Evolutionary conservation across 2,797 vertebrate genomes (phyloP).

Genomic region (Myotis myotis): DNA sequence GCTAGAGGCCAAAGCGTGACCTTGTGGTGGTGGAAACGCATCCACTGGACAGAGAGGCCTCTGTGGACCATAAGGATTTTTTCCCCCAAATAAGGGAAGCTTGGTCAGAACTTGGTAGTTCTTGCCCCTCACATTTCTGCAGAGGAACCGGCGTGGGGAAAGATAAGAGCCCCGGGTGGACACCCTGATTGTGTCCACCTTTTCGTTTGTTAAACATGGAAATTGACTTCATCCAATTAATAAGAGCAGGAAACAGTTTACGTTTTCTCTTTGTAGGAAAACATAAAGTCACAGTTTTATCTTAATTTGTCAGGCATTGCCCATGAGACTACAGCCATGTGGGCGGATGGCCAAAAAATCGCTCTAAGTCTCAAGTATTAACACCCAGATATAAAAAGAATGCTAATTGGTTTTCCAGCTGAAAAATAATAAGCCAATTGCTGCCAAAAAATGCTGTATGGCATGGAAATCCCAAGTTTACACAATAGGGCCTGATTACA

Average conservation of each 20-base stretch:
- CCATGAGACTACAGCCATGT: conserved; percentile 83
- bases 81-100: background rate
- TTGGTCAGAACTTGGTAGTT: background rate
- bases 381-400: conserved; percentile 85
- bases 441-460: conserved; percentile 83
- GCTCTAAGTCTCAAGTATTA: conserved; percentile 81
- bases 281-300: conserved; percentile 91
- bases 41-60: conserved; percentile 42
- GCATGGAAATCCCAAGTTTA: conserved; percentile 84
- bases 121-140: conserved; percentile 44
- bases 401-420: conserved; percentile 89
- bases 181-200: conserved; percentile 67
- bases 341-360: conserved; percentile 82
- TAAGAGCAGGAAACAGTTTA: conserved; percentile 90
- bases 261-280: conserved; percentile 89
- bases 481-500: conserved; percentile 84
- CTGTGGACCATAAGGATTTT: background rate
- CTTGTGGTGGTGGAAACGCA: background rate
- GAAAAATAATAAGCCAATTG: conserved; percentile 82
- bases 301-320: conserved; percentile 90
- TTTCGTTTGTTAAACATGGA: conserved; percentile 79
- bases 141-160: background rate
- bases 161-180: conserved; percentile 49
- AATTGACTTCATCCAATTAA: conserved; percentile 85
- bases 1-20: conserved; percentile 11